A percentile compares a stretch with the other conserved stretches of the same genome.
Conservation (phyloP, 2,888 invertebrate genomes). For the Melanargia galathea region DNA sequence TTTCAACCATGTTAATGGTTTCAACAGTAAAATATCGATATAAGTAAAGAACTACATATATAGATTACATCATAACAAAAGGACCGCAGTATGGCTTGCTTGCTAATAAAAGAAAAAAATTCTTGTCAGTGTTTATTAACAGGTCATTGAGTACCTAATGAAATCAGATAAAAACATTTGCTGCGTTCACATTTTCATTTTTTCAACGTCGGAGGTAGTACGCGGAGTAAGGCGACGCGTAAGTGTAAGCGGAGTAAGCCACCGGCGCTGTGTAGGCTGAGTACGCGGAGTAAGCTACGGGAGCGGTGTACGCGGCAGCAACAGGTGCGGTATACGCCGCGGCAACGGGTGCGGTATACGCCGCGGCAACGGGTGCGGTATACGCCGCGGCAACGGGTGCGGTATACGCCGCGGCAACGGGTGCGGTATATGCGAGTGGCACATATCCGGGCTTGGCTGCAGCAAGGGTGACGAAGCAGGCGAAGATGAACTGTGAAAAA, state of each 20-base stretch:
- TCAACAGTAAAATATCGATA: too few species aligned
- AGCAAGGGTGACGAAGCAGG: conserved; percentile 75
- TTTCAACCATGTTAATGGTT: too few species aligned
- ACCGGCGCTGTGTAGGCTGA: conserved; percentile 69
- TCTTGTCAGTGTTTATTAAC: background rate
- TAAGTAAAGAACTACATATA: too few species aligned
- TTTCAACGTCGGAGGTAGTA: conserved; percentile 46
- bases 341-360: conserved; percentile 64
- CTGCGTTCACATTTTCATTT: background rate
- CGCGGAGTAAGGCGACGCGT: conserved; percentile 56
- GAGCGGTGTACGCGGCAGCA: conserved; percentile 43
- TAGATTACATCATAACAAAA: too few species aligned
- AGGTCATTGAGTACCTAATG: background rate
- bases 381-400: conserved; percentile 58
- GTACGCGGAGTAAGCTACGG: conserved; percentile 49
- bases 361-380: conserved; percentile 51
- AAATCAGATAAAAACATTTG: background rate
- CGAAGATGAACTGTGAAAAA: conserved; percentile 67
- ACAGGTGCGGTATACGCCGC: conserved; percentile 57
- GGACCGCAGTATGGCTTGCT: background rate
- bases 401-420: conserved; percentile 51
- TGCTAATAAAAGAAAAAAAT: background rate
- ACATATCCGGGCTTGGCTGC: conserved; percentile 67
- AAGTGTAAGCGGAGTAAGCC: conserved; percentile 57
- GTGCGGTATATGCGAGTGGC: conserved; percentile 58